Evolutionary conservation across 2,113 vertebrate species (phyloP).

Genomic region (Antennarius striatus): DNA sequence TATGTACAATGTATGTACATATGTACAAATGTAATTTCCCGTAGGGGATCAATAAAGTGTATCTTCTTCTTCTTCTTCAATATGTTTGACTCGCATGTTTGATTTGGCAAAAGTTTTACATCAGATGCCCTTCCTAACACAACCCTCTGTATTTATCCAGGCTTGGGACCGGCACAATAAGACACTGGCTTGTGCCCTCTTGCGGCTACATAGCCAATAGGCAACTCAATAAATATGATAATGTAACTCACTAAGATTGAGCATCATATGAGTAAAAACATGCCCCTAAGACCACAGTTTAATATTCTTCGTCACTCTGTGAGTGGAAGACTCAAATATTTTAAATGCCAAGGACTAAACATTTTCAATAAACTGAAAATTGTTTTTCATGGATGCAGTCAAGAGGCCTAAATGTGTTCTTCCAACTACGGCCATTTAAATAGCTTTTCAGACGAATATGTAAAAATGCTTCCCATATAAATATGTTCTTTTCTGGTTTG

Average conservation of each 20-base stretch:
- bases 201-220: too few species aligned
- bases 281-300: not conserved
- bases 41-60: too few species aligned
- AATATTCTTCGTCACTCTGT: slow-evolving; percentile 1
- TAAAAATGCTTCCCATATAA: slow-evolving; percentile 43
- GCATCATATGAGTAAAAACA: slow-evolving; percentile 4
- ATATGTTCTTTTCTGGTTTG: slow-evolving; percentile 60
- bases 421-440: slow-evolving; percentile 35
- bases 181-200: too few species aligned
- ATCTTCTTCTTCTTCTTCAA: too few species aligned
- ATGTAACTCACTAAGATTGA: not conserved
- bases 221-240: too few species aligned
- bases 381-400: slow-evolving; percentile 27
- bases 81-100: too few species aligned
- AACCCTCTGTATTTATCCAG: too few species aligned
- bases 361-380: slow-evolving; percentile 42
- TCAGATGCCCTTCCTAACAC: too few species aligned
- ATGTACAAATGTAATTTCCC: too few species aligned
- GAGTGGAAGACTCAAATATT: slow-evolving; percentile 2
- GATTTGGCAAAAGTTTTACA: too few species aligned
- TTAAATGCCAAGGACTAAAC: slow-evolving; percentile 27
- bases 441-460: slow-evolving; percentile 42
- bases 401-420: slow-evolving; percentile 28
- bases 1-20: too few species aligned
- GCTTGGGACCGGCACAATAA: too few species aligned